These are phyloP conservation scores for Cabera pusaria DNA, from an alignment of 2,888 invertebrate species.

Conservation along the genomic window DNA sequence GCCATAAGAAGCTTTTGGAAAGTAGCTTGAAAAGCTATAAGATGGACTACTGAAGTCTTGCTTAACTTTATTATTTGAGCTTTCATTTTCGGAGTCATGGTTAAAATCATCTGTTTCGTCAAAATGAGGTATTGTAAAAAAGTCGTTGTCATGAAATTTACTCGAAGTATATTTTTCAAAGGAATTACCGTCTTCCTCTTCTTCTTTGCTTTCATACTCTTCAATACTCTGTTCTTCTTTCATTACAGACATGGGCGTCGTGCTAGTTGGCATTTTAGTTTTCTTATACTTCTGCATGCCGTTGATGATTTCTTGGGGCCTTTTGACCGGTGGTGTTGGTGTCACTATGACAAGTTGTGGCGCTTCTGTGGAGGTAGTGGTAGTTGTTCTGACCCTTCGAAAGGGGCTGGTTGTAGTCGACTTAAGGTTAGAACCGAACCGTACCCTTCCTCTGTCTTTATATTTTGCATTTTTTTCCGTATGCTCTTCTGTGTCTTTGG, in stretches of 20 bases:
- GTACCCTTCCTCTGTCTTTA: conserved; percentile 72
- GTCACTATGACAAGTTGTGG: conserved; percentile 63
- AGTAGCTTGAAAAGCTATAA: conserved; percentile 61
- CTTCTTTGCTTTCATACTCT: conserved; percentile 55
- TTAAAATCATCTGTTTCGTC: conserved; percentile 55
- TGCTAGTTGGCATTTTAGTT: conserved; percentile 59
- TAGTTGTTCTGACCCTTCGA: conserved; percentile 43
- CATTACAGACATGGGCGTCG: conserved; percentile 42
- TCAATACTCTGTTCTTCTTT: conserved; percentile 44
- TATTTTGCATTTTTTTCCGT: conserved; percentile 76
- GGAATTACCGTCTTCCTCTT: conserved; percentile 56
- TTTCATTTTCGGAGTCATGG: conserved; percentile 47
- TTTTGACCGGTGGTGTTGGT: conserved; percentile 71
- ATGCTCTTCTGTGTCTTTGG: conserved; percentile 72
- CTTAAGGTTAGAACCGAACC: conserved; percentile 52
- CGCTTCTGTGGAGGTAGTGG: conserved; percentile 46
- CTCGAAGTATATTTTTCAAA: conserved; percentile 75
- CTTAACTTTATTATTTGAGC: conserved; percentile 55
- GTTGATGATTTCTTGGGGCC: conserved; percentile 63
- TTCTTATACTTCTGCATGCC: conserved; percentile 67
- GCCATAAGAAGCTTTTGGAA: conserved; percentile 53
- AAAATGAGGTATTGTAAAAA: conserved; percentile 75
- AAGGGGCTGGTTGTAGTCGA: conserved; percentile 52
- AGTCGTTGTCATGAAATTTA: conserved; percentile 75
- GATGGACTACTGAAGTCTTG: conserved; percentile 56